A percentile compares a stretch with the other conserved stretches of the same genome.
Conservation (phyloP, 2,888 invertebrate genomes). For the Apamea anceps region DNA sequence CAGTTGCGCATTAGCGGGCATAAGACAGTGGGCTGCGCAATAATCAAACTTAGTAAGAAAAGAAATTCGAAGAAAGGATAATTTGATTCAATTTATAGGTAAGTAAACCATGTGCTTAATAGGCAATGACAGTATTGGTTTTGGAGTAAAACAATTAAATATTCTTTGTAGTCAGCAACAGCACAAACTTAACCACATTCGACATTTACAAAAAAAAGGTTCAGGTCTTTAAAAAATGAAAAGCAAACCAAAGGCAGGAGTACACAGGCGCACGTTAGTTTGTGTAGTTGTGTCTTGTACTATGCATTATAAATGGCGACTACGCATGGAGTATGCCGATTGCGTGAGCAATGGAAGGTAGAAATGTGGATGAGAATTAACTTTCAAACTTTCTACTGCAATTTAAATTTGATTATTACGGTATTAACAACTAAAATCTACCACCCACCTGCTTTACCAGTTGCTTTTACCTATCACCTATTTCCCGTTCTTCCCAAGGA, state of each 20-base stretch:
- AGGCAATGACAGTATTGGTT: too few relatives aligned
- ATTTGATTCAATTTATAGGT: neutral
- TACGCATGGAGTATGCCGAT: constrained; percentile 74
- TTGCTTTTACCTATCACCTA: too few relatives aligned
- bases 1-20: neutral
- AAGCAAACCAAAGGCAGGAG: constrained; percentile 69
- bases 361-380: constrained; percentile 61
- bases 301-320: constrained; percentile 80
- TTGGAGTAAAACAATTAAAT: neutral
- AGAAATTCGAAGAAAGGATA: neutral
- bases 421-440: neutral
- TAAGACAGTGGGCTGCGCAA: neutral
- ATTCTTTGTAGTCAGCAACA: neutral
- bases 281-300: constrained; percentile 69
- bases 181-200: neutral
- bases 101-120: neutral
- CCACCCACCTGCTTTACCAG: too few relatives aligned
- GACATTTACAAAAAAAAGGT: constrained; percentile 36
- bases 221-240: constrained; percentile 61
- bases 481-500: too few relatives aligned
- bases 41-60: neutral
- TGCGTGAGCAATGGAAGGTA: constrained; percentile 71
- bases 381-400: rapidly evolving
- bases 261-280: constrained; percentile 72
- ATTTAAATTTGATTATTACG: neutral